Evolutionary conservation across 1,140 invertebrate genomes (phyloP).

Genomic region (Diprion similis): DNA sequence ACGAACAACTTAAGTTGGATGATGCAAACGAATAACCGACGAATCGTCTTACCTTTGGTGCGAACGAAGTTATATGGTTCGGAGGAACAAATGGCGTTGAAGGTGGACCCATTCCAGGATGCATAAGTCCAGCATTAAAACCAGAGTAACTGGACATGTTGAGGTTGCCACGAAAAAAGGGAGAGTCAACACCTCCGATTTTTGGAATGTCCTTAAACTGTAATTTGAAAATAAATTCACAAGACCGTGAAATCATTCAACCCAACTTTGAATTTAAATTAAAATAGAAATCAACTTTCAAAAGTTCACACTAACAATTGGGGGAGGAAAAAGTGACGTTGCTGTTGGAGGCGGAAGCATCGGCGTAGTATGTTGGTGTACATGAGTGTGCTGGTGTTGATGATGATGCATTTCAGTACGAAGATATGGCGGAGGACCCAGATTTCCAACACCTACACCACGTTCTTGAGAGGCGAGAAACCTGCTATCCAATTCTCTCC

Average conservation of each 20-base stretch:
- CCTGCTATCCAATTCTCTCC: conserved; percentile 89
- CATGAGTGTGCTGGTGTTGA: conserved; percentile 90
- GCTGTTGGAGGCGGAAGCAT: conserved; percentile 65
- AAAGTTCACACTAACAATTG: conserved; percentile 61
- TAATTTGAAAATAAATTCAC: conserved; percentile 36
- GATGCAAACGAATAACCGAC: background rate
- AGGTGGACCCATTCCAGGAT: conserved; percentile 74
- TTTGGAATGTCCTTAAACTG: conserved; percentile 91
- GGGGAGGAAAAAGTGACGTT: conserved; percentile 67
- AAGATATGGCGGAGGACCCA: conserved; percentile 70
- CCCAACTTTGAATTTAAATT: conserved; percentile 11
- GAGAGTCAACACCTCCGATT: conserved; percentile 77
- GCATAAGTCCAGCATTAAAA: conserved; percentile 81
- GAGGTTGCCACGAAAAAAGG: conserved; percentile 77
- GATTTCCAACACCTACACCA: conserved; percentile 61
- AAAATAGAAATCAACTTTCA: conserved; percentile 11
- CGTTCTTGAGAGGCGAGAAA: conserved; percentile 83
- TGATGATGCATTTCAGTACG: conserved; percentile 90
- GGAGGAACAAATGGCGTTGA: conserved; percentile 81
- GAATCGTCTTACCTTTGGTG: conserved; percentile 81
- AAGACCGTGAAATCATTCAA: background rate
- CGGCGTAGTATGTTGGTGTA: conserved; percentile 83
- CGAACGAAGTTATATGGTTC: conserved; percentile 80
- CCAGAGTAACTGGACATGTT: conserved; percentile 79
- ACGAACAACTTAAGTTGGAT: background rate